These are phyloP conservation scores for Chamaetylas fuelleborni DNA, from an alignment of 2,113 vertebrate species.

Conservation along the genomic window DNA sequence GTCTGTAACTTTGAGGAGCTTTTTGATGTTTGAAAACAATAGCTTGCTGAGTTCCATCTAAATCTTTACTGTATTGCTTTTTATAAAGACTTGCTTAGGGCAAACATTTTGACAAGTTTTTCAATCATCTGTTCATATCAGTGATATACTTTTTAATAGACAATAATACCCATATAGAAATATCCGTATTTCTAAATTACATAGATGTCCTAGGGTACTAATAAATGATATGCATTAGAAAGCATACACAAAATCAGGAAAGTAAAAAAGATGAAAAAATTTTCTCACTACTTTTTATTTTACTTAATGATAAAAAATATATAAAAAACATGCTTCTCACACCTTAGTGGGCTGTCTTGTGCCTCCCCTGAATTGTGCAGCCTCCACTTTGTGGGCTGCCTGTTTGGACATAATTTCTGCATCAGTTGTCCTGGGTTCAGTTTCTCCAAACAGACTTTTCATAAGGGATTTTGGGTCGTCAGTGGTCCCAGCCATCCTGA, in stretches of 20 bases:
- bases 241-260: background rate
- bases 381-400: background rate
- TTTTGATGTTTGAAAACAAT: background rate
- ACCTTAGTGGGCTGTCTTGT: background rate
- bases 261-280: background rate
- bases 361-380: rapidly evolving
- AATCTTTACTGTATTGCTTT: background rate
- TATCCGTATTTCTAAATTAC: background rate
- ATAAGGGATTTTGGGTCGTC: background rate
- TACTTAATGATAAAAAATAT: background rate
- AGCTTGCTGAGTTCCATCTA: background rate
- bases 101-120: background rate
- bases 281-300: background rate
- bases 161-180: background rate
- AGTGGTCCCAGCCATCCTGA: background rate
- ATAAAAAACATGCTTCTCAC: background rate
- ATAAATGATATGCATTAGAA: background rate
- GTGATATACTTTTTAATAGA: background rate
- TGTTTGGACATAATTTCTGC: background rate
- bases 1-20: background rate
- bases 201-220: background rate
- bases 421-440: background rate
- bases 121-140: background rate
- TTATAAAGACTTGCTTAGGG: background rate
- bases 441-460: background rate